Base-by-base conservation (phyloP, 2,888 invertebrate species). In the Caenorhabditis sp. region DNA sequence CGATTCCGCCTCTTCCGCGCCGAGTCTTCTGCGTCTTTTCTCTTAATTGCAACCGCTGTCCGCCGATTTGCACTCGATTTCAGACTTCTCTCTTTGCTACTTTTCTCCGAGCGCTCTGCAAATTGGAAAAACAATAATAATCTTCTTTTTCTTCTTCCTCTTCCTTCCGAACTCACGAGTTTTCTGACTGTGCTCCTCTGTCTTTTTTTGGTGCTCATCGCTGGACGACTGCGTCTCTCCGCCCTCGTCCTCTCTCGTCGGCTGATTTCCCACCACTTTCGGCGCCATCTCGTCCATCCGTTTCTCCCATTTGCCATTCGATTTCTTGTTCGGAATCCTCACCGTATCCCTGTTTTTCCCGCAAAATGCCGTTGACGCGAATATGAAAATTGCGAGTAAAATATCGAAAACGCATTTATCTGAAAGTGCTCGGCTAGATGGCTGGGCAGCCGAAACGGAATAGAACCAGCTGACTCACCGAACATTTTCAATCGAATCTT, bases 201-300 rank as follows among this genome's bases (percentile, higher is more conserved):
- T n/a, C n/a, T n/a, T n/a, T n/a, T n/a, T n/a, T n/a, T n/a, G n/a
- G n/a, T 50, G 46, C n/a, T 61, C 48, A 39, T 61, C 61, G n/a
- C 48, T 50, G 27, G 15, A 13, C 11, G 52, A 53, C 22, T 43
- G 22, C 26, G 9, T 41, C 30, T 66, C 66, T 32, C 56, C 17
- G 20, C 66, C 66, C 32, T 66, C 66, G 15, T 58, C 66, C 50
- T 66, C 66, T 50, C 66, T 39, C 41, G 66, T 66, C 24, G 66
- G 66, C 22, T 65, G 65, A 20, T 13, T 20, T 41, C 66, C 58
- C n/a, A 66, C 7, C 13, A 46, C 46, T 48, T 32, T 65, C 22
- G 30, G 41, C 27, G 13, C n/a, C 7, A 32, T 4, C 6, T 15
- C 11, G 17, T 26, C 27, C 3, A 6, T 8, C 46, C 4, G 26